Evolutionary conservation across 2,888 invertebrate genomes (phyloP).

Genomic region (Tricholauxania praeusta): DNA sequence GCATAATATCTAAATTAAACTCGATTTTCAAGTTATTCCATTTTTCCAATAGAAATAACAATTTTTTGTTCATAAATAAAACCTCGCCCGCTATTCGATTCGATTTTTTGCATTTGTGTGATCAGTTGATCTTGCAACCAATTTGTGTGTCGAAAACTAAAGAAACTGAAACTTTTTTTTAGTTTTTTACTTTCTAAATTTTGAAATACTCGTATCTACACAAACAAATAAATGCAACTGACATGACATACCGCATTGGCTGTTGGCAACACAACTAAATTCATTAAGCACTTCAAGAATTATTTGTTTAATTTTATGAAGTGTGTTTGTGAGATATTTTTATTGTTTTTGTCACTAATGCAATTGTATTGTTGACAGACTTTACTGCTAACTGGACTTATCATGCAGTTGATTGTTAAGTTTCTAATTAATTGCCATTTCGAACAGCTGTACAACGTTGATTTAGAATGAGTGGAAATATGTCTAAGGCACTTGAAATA

Average conservation of each 20-base stretch:
- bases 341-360: not conserved
- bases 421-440: too few species aligned
- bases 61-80: not conserved
- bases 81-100: constrained; percentile 11
- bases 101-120: not conserved
- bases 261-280: not conserved
- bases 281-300: constrained; percentile 11
- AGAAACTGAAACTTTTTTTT: not conserved
- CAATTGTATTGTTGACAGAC: too few species aligned
- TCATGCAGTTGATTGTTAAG: too few species aligned
- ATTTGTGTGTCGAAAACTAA: not conserved
- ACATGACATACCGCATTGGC: not conserved
- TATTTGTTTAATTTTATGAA: not conserved
- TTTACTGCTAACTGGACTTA: too few species aligned
- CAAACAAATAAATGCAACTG: not conserved
- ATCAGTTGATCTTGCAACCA: constrained; percentile 6
- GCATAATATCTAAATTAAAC: not conserved
- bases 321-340: constrained; percentile 2
- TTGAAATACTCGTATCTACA: not conserved
- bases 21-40: too few species aligned
- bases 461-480: too few species aligned
- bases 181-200: constrained; percentile 6
- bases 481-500: too few species aligned
- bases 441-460: too few species aligned
- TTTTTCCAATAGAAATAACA: not conserved